Percentiles rank a stretch among this genome's conserved stretches.
phyloP scores from a whole-genome alignment of 2,797 vertebrate species.

The Peromyscus aztecus region DNA sequence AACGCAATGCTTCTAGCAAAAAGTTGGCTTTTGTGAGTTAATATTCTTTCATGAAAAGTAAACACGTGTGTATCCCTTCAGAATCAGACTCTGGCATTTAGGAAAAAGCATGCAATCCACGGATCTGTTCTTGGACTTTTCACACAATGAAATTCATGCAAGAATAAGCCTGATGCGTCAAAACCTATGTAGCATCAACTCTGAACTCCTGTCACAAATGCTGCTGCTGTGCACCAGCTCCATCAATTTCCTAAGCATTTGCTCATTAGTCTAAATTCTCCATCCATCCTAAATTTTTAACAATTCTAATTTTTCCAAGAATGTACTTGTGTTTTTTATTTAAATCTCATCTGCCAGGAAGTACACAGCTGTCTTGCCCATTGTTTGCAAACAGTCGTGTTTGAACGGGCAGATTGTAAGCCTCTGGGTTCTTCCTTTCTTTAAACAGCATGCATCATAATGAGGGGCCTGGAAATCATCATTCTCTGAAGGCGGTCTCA shows the following conservation, averaged over 20 bases:
- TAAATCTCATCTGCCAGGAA: slow-evolving; percentile 76
- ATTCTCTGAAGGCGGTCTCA: slow-evolving; percentile 39
- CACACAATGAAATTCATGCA: background rate
- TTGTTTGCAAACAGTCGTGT: slow-evolving; percentile 66
- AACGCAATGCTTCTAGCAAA: background rate
- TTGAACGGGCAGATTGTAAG: slow-evolving; percentile 50
- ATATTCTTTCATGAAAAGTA: background rate
- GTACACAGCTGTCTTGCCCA: slow-evolving; percentile 64
- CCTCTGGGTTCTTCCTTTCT: slow-evolving; percentile 55
- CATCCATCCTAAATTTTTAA: slow-evolving; percentile 58
- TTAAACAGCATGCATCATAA: slow-evolving; percentile 66
- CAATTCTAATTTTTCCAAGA: slow-evolving; percentile 64
- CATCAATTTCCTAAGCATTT: background rate
- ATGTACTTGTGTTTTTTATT: slow-evolving; percentile 73
- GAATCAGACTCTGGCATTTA: background rate
- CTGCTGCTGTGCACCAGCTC: background rate
- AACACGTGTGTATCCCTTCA: background rate
- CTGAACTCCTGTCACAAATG: background rate
- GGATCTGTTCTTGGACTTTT: background rate
- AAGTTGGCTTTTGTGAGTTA: background rate
- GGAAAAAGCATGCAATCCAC: background rate
- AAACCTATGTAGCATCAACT: background rate
- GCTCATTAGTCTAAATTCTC: background rate
- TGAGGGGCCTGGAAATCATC: slow-evolving; percentile 50
- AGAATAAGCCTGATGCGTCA: background rate